These are phyloP conservation scores for Halcyon leucocephala DNA, from an alignment of 2,797 vertebrate species.

Conservation along the genomic window DNA sequence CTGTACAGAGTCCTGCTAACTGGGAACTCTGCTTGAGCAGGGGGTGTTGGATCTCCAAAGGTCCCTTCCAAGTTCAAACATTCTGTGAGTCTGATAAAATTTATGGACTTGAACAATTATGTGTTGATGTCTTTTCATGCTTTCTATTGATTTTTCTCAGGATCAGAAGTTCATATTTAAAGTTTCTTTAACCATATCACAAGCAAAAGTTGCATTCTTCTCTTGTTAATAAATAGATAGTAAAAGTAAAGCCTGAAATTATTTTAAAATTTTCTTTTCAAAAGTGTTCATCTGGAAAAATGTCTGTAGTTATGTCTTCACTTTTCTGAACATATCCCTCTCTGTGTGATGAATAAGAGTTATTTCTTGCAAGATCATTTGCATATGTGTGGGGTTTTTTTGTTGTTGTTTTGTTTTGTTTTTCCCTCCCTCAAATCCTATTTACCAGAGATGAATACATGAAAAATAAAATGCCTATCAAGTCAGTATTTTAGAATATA, in stretches of 20 bases:
- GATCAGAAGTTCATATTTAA: neutral
- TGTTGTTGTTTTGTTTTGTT: too few species aligned
- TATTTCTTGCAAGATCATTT: neutral
- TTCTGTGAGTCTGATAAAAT: neutral
- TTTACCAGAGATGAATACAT: slow-evolving; percentile 4
- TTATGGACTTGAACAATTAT: neutral
- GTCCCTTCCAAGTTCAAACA: neutral
- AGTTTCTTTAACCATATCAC: neutral
- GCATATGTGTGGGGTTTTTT: too few species aligned
- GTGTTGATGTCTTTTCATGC: neutral
- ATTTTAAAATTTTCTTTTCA: neutral
- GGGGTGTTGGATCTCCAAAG: neutral
- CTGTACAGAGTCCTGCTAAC: neutral
- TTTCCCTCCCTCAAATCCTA: neutral
- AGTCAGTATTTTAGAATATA: slow-evolving; percentile 48
- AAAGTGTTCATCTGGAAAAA: neutral
- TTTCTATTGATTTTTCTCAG: neutral
- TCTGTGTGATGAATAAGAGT: neutral
- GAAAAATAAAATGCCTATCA: slow-evolving; percentile 53
- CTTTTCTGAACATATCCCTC: neutral
- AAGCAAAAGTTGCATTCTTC: neutral
- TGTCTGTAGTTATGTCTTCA: neutral
- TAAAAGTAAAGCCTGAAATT: neutral
- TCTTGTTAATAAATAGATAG: neutral
- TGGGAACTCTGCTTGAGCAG: neutral